Conservation (phyloP, 2,797 vertebrate genomes). For the Phrynocephalus guinanensis region DNA sequence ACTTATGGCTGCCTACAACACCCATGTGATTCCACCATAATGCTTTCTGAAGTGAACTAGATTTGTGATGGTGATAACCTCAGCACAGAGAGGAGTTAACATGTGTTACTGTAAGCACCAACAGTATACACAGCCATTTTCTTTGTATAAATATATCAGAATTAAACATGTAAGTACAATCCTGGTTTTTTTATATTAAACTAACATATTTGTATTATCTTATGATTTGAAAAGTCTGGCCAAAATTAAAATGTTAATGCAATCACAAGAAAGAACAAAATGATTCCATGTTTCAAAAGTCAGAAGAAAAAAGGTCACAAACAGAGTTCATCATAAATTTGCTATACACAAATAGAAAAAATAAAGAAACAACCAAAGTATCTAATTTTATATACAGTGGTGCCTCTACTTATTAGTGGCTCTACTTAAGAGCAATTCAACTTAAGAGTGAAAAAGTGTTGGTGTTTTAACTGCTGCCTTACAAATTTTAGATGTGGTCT, state of each 20-base stretch:
- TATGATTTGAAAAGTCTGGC: neutral
- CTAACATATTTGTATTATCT: neutral
- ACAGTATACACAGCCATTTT: neutral
- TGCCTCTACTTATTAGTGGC: no score
- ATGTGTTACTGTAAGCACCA: neutral
- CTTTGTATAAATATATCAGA: neutral
- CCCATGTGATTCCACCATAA: neutral
- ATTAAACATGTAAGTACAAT: constrained; percentile 4
- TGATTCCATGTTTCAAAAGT: neutral
- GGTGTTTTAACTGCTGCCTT: no score
- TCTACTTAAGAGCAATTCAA: no score
- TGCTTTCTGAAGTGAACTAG: neutral
- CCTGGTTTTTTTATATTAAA: neutral
- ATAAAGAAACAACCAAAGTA: neutral
- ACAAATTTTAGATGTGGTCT: no score
- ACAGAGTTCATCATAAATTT: neutral
- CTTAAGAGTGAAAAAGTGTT: no score
- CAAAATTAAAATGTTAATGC: neutral
- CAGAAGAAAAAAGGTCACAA: neutral
- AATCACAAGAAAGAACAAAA: neutral
- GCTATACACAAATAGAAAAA: neutral
- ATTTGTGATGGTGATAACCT: neutral
- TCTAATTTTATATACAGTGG: neutral
- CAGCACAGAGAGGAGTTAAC: neutral
- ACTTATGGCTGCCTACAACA: neutral